Evolutionary conservation across 2,888 invertebrate genomes (phyloP).

Genomic region (Agonopterix subpropinquella): DNA sequence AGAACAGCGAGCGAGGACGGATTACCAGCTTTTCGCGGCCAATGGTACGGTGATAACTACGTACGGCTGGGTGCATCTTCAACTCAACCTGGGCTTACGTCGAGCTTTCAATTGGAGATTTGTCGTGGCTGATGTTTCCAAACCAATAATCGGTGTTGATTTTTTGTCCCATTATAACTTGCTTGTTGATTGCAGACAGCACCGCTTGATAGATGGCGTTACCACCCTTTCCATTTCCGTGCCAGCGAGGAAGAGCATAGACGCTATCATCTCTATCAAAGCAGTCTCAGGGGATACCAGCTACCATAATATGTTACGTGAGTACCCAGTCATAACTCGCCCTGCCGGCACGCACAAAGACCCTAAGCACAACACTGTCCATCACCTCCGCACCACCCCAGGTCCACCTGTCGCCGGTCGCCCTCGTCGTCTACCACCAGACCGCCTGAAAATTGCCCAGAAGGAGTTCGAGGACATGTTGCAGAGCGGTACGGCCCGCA

Average conservation of each 20-base stretch:
- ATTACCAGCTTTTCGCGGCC: too few relatives aligned
- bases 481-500: too few relatives aligned
- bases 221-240: too few relatives aligned
- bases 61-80: slow-evolving; percentile 3
- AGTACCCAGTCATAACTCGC: too few relatives aligned
- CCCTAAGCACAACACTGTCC: too few relatives aligned
- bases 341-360: too few relatives aligned
- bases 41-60: not conserved
- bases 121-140: slow-evolving; percentile 14
- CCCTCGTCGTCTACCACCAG: slow-evolving; percentile 13
- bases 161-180: slow-evolving; percentile 9
- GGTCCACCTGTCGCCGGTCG: slow-evolving; percentile 2
- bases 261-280: too few relatives aligned
- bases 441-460: too few relatives aligned
- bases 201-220: too few relatives aligned
- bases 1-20: too few relatives aligned
- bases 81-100: slow-evolving; percentile 1
- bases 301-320: not conserved
- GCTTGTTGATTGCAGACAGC: slow-evolving; percentile 11
- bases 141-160: slow-evolving; percentile 3
- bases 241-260: not conserved
- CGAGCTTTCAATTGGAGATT: too few relatives aligned
- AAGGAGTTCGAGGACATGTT: too few relatives aligned
- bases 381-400: not conserved
- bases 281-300: not conserved